Percentiles rank a stretch among this genome's conserved stretches.
Evolutionary conservation across 2,888 invertebrate genomes (phyloP).

Genomic region (Tetragonisca angustula): DNA sequence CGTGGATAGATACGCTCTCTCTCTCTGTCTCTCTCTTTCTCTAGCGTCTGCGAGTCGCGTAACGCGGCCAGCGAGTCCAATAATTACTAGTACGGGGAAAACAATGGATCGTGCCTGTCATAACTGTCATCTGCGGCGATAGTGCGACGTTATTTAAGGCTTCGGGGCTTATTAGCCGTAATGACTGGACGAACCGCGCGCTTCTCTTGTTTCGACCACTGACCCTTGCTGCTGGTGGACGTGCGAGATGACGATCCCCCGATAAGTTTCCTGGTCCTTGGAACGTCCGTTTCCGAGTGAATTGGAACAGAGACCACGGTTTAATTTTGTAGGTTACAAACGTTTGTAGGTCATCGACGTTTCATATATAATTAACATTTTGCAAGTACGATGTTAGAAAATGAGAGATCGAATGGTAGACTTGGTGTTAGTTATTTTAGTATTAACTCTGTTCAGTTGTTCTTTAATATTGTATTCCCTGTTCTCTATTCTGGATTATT

Average conservation of each 20-base stretch:
- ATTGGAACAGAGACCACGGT: neutral
- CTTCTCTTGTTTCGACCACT: conserved; percentile 36
- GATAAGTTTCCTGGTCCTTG: neutral
- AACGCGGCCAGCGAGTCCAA: conserved; percentile 66
- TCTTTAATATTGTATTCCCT: no score
- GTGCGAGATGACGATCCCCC: neutral
- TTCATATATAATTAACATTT: neutral
- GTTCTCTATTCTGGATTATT: no score
- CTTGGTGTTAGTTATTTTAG: no score
- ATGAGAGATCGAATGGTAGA: neutral
- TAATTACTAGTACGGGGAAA: conserved; percentile 76
- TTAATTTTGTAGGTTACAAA: neutral
- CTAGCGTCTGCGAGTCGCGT: conserved; percentile 21
- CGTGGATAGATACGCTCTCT: conserved; percentile 63
- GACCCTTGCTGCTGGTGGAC: conserved; percentile 1
- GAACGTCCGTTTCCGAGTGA: neutral
- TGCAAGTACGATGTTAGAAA: neutral
- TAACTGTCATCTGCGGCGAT: conserved; percentile 77
- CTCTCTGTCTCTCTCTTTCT: conserved; percentile 18
- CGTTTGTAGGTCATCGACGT: no score
- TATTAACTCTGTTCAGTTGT: no score
- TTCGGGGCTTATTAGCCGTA: conserved; percentile 76
- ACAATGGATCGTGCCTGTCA: conserved; percentile 78
- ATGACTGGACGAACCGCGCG: conserved; percentile 63
- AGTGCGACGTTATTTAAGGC: conserved; percentile 76